Percentiles rank a stretch among this genome's conserved stretches.
Evolutionary conservation across 2,113 vertebrate species (phyloP).

Genomic region (Upupa epops): DNA sequence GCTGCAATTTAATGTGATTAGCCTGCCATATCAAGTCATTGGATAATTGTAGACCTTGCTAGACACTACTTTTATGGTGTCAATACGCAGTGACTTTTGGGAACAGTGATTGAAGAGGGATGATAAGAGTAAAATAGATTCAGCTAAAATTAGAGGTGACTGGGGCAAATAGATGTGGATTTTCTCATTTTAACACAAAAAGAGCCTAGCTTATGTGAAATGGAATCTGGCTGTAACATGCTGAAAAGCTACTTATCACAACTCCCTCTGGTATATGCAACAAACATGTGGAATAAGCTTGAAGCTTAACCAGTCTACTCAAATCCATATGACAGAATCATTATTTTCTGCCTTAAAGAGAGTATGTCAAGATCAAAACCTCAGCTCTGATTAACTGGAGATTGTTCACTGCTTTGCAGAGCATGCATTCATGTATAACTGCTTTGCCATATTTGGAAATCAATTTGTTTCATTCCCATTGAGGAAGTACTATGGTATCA

Average conservation of each 20-base stretch:
- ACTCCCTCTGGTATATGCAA: constrained; percentile 24
- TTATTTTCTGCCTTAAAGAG: constrained; percentile 45
- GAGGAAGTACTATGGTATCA: neutral
- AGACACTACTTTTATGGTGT: neutral
- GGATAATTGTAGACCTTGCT: constrained; percentile 48
- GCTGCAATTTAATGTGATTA: constrained; percentile 42
- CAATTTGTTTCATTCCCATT: constrained; percentile 26
- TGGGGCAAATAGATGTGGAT: constrained; percentile 9
- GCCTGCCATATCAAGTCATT: constrained; percentile 23
- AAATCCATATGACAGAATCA: constrained; percentile 7
- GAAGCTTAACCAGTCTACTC: neutral
- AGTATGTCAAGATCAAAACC: constrained; percentile 34
- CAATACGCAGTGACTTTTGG: constrained; percentile 23
- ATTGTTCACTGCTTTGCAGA: neutral
- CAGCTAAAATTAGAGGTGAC: constrained; percentile 55
- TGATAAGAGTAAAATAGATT: constrained; percentile 44
- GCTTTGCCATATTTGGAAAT: neutral
- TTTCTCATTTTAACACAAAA: constrained; percentile 62
- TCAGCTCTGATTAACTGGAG: constrained; percentile 23
- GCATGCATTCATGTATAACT: neutral
- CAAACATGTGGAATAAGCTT: constrained; percentile 29
- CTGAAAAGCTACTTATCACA: constrained; percentile 50
- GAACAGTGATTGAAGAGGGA: constrained; percentile 27
- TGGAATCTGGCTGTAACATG: constrained; percentile 62
- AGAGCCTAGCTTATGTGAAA: constrained; percentile 49